Evolutionary conservation across 1,140 invertebrate species (phyloP).

Genomic region (Lepeophtheirus salmonis): DNA sequence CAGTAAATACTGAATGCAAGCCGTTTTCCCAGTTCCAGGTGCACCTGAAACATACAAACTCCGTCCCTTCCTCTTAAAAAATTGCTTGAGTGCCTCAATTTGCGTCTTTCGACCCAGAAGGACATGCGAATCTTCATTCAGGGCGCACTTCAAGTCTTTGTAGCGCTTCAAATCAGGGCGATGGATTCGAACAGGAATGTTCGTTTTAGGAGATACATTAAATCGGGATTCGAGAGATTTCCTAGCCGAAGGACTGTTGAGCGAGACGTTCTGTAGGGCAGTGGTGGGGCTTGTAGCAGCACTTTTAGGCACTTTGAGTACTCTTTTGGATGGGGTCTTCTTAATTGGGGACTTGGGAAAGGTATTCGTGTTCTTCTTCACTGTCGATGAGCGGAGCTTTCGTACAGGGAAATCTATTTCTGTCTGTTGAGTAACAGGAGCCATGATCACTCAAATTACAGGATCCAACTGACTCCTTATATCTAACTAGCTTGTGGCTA

Average conservation of each 20-base stretch:
- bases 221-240: neutral
- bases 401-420: neutral
- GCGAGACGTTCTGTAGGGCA: neutral
- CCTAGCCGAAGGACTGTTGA: neutral
- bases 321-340: neutral
- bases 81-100: neutral
- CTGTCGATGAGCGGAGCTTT: neutral
- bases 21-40: constrained; percentile 90
- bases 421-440: neutral
- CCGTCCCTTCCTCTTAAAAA: constrained; percentile 23
- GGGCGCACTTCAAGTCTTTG: neutral
- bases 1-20: constrained; percentile 53
- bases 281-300: neutral
- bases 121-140: neutral
- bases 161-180: neutral
- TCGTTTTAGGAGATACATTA: no score
- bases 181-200: neutral
- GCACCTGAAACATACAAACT: constrained; percentile 84
- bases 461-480: no score
- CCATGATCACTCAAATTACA: no score
- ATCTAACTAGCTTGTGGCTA: no score
- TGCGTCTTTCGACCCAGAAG: neutral
- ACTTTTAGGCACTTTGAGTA: neutral
- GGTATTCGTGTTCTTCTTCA: neutral
- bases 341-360: neutral